A percentile compares a stretch with the other conserved stretches of the same genome.
phyloP scores from a whole-genome alignment of 2,797 vertebrate species.

The Simalia tracyae region DNA sequence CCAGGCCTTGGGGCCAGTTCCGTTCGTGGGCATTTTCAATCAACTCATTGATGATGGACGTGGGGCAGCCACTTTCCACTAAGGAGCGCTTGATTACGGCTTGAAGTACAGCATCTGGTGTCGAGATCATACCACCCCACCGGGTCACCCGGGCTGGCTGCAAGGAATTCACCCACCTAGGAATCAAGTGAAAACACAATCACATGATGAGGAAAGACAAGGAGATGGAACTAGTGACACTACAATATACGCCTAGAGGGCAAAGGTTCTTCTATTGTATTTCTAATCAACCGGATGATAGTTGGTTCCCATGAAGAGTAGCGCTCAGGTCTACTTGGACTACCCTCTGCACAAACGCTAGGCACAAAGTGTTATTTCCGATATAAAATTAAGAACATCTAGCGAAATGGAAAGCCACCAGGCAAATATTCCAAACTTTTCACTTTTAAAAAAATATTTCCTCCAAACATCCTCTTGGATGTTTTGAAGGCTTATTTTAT shows the following conservation, averaged over 20 bases:
- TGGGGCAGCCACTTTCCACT: slow-evolving; percentile 95
- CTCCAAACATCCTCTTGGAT: not conserved
- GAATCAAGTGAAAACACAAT: not conserved
- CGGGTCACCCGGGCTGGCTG: slow-evolving; percentile 95
- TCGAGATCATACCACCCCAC: slow-evolving; percentile 99
- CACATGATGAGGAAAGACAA: rapidly evolving
- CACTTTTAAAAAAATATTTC: not conserved
- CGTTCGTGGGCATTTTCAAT: slow-evolving; percentile 98
- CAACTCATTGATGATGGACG: slow-evolving; percentile 95
- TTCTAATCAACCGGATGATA: not conserved
- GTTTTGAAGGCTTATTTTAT: not conserved
- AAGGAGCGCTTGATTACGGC: slow-evolving; percentile 96
- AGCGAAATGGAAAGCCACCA: not conserved
- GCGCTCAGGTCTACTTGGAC: not conserved
- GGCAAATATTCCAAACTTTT: not conserved
- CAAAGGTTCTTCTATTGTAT: not conserved
- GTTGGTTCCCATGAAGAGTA: not conserved
- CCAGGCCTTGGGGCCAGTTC: slow-evolving; percentile 97
- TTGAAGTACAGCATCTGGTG: slow-evolving; percentile 94
- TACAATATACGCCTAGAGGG: not conserved
- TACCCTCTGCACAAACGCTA: not conserved
- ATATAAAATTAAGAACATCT: not conserved
- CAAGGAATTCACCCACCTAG: slow-evolving; percentile 97
- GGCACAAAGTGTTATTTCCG: not conserved
- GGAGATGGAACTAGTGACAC: not conserved